Evolutionary conservation across 1,140 invertebrate genomes (phyloP), one percentile per base, ranked within the genome.

Genomic region (Drosophila trapezifrons): DNA sequence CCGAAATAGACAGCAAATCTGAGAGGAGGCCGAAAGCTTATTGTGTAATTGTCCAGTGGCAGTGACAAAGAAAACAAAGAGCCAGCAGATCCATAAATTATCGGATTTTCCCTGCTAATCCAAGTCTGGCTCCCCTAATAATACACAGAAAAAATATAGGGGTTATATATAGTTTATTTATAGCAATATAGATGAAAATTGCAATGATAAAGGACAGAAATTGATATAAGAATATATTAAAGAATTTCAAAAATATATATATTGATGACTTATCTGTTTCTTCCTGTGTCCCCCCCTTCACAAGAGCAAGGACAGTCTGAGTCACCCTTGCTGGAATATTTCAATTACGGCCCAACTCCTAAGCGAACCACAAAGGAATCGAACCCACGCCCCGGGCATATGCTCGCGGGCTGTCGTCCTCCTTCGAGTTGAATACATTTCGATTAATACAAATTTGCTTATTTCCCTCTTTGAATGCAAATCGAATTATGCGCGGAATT

Each of bases 21-120:
- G 59, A 37, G n/a, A 55, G 59, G 45, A 72, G 72, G 74, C 81
- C 79, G 72, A 84, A 75, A 85, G 77, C 82, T 72, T 70, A 81
- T 85, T 80, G 67, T 75, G 81, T 74, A 85, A 86, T 84, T 78
- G 81, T 81, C 82, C 76, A 80, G 58, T 86, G 67, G 78, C 59
- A 78, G 67, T 69, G 63, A 78, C 49, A 78, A 72, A 62, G 59
- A 64, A 62, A 18, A 56, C 43, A 58, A 51, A 66, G 35, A 46
- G 29, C 46, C 54, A 42, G 46, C 17, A 20, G 27, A 40, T 58
- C 52, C 43, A 76, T 42, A 71, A 71, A 57, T 59, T 64, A 64
- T 38, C 46, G 25, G 46, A 29, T 20, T 29, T 25, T 2, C 17
- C 15, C n/a, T 38, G 20, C 38, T 66, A 47, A 65, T 40, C 60